Evolutionary conservation across 2,113 vertebrate species (phyloP).

Genomic region (Scomber japonicus): DNA sequence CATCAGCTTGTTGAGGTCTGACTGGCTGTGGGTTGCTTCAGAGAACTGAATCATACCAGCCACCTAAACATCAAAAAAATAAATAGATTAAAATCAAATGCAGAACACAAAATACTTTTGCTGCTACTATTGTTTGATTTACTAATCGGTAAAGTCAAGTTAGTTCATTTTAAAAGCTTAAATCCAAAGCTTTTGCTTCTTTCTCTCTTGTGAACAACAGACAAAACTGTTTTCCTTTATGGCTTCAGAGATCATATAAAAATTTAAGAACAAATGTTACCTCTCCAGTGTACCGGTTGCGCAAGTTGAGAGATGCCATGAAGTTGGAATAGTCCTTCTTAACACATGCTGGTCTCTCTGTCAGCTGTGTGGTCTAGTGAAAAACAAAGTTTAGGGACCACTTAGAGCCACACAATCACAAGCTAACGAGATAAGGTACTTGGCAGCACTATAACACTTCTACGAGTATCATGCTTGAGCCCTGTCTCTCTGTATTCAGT

Average conservation of each 20-base stretch:
- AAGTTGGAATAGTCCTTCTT: slow-evolving; percentile 99
- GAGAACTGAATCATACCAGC: slow-evolving; percentile 96
- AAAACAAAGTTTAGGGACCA: slow-evolving; percentile 25
- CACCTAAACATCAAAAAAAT: slow-evolving; percentile 82
- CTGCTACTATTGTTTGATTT: too few relatives aligned
- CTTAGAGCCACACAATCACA: not conserved
- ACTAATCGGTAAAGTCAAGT: too few relatives aligned
- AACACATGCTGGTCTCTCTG: slow-evolving; percentile 94
- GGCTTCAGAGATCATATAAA: not conserved
- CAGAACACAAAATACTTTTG: not conserved
- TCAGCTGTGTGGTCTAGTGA: slow-evolving; percentile 90
- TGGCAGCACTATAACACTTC: slow-evolving; percentile 28
- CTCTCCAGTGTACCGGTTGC: slow-evolving; percentile 97
- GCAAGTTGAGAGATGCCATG: slow-evolving; percentile 97
- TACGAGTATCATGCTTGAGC: slow-evolving; percentile 50
- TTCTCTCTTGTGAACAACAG: too few relatives aligned
- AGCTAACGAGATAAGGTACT: not conserved
- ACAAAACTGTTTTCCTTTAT: too few relatives aligned
- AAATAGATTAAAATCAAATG: not conserved
- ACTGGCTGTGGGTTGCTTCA: slow-evolving; percentile 87
- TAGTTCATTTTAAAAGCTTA: too few relatives aligned
- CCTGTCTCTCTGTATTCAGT: slow-evolving; percentile 50
- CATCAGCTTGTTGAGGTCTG: slow-evolving; percentile 93
- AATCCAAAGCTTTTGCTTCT: too few relatives aligned
- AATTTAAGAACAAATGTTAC: slow-evolving; percentile 69